These are phyloP conservation scores for Andrena bucephala DNA, from an alignment of 2,888 invertebrate genomes.

Conservation along the genomic window DNA sequence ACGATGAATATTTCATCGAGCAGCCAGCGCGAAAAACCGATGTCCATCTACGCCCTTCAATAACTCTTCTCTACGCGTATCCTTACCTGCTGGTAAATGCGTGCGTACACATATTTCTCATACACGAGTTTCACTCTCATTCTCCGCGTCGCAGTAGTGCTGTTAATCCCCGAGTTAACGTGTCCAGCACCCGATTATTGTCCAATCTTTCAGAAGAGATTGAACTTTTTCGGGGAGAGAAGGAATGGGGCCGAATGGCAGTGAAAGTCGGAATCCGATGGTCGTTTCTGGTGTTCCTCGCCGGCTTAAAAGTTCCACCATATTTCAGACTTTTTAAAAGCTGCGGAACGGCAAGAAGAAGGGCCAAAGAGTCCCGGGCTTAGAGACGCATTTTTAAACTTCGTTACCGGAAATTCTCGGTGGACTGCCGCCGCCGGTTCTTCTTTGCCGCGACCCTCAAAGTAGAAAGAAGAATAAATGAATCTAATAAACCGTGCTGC, in stretches of 20 bases:
- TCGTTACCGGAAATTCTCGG: conserved; percentile 66
- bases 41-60: conserved; percentile 38
- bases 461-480: conserved; percentile 38
- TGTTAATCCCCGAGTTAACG: too few species aligned
- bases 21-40: conserved; percentile 75
- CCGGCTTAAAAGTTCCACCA: conserved; percentile 74
- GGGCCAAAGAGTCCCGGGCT: conserved; percentile 28
- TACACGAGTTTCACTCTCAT: too few species aligned
- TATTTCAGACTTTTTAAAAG: conserved; percentile 65
- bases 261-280: conserved; percentile 5
- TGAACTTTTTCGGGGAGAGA: conserved; percentile 12
- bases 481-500: conserved; percentile 60
- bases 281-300: conserved; percentile 20
- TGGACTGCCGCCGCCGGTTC: conserved; percentile 22
- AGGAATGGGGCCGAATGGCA: background rate
- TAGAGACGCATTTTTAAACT: conserved; percentile 68
- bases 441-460: conserved; percentile 13
- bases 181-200: background rate
- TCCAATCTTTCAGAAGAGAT: conserved; percentile 14
- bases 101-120: background rate
- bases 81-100: background rate
- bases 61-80: background rate
- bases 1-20: conserved; percentile 82
- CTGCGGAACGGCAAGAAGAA: conserved; percentile 4
- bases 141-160: too few species aligned